Conservation (phyloP, 2,888 invertebrate genomes). For the Leptura quadrifasciata region DNA sequence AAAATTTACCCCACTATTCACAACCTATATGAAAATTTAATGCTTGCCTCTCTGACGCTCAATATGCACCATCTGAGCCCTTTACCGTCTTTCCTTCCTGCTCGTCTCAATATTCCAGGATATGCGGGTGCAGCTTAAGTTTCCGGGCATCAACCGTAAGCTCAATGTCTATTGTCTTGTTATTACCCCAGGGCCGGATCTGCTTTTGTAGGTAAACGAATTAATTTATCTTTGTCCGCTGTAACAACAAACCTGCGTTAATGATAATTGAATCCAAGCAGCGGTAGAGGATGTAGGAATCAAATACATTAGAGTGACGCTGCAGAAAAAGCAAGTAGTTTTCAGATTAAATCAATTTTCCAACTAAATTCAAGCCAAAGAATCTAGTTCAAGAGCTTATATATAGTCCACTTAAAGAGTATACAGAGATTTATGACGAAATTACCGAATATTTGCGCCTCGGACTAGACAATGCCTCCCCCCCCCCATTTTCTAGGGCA, state of each 20-base stretch:
- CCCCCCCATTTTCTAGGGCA: too few species aligned
- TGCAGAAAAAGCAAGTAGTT: too few species aligned
- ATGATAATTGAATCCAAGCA: not conserved
- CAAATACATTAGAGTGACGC: too few species aligned
- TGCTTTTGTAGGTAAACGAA: not conserved
- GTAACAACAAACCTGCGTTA: not conserved
- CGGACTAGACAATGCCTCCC: too few species aligned
- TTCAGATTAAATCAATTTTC: too few species aligned
- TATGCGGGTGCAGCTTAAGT: not conserved
- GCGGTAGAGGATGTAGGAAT: not conserved
- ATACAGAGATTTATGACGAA: too few species aligned
- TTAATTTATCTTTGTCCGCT: not conserved
- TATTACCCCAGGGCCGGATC: not conserved
- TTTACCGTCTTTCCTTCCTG: not conserved
- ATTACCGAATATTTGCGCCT: too few species aligned
- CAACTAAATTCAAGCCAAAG: too few species aligned
- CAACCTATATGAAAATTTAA: not conserved
- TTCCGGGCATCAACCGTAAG: slow-evolving; percentile 2
- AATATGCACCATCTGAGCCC: slow-evolving; percentile 1
- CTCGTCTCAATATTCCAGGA: not conserved
- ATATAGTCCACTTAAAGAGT: too few species aligned
- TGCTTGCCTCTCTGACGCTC: not conserved
- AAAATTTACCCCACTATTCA: too few species aligned
- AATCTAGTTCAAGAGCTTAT: too few species aligned
- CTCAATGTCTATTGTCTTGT: not conserved